phyloP scores from a whole-genome alignment of 2,888 invertebrate species.

The Rhagonycha lutea region DNA sequence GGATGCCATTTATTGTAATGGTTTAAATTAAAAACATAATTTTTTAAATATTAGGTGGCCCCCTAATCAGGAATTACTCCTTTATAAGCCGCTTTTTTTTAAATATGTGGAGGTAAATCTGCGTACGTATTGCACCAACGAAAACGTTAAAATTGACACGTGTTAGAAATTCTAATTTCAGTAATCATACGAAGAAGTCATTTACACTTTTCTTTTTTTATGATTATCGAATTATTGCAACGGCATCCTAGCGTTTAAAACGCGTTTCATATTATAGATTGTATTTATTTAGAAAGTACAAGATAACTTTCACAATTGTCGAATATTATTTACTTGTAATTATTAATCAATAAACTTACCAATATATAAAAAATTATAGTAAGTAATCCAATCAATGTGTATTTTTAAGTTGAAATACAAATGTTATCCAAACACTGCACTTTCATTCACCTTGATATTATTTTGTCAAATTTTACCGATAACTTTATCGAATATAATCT shows the following conservation, averaged over 20 bases:
- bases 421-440: neutral
- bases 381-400: neutral
- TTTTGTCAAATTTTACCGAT: neutral
- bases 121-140: neutral
- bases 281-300: slow-evolving; percentile 28
- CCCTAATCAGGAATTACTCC: no score
- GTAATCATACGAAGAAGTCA: neutral
- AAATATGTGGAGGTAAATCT: no score
- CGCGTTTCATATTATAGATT: slow-evolving; percentile 3
- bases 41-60: no score
- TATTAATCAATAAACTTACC: neutral
- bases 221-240: neutral
- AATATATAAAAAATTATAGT: neutral
- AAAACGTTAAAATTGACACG: neutral
- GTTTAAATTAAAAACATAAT: no score
- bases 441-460: neutral
- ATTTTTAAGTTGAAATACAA: neutral
- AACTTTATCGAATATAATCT: neutral
- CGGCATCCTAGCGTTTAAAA: neutral
- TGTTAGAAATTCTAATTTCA: neutral
- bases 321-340: slow-evolving; percentile 4
- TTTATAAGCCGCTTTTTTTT: no score
- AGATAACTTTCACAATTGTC: slow-evolving; percentile 20
- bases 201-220: slow-evolving; percentile 1
- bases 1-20: no score